phyloP scores from a whole-genome alignment of 2,888 invertebrate genomes.

The Thelaira solivaga region DNA sequence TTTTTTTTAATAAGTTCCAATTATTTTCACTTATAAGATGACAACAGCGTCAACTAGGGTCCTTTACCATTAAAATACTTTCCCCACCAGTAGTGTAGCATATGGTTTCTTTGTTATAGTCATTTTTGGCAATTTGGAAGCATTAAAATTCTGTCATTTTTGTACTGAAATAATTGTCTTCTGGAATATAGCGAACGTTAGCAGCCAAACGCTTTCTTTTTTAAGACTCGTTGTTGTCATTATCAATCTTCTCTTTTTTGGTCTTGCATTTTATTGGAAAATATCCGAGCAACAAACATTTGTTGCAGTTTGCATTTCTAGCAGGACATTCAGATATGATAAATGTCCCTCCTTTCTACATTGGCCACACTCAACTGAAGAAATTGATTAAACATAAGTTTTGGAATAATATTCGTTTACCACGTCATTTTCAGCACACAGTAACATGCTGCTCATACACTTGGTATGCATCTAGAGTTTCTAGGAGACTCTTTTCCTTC shows the following conservation, averaged over 20 bases:
- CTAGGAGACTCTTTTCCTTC: no score
- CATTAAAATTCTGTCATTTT: neutral
- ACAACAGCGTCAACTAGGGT: constrained; percentile 6
- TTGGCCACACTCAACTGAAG: no score
- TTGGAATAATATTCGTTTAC: no score
- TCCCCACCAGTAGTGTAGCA: neutral
- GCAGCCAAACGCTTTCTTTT: neutral
- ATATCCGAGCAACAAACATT: no score
- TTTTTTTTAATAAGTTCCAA: constrained; percentile 24
- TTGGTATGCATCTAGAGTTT: no score
- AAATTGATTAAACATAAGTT: no score
- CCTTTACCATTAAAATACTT: constrained; percentile 4
- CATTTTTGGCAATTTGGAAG: neutral
- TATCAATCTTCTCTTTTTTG: neutral
- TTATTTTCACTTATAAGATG: constrained; percentile 44
- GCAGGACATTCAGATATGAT: no score
- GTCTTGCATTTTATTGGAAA: neutral
- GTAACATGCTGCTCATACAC: no score
- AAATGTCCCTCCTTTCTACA: no score
- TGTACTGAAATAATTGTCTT: neutral
- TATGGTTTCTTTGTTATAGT: neutral
- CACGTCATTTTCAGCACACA: no score
- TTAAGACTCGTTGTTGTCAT: neutral
- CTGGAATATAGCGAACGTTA: neutral
- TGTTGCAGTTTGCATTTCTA: no score